Evolutionary conservation across 2,888 invertebrate species (phyloP), one percentile per base, ranked within the genome.

Genomic region (Heliconius erato): DNA sequence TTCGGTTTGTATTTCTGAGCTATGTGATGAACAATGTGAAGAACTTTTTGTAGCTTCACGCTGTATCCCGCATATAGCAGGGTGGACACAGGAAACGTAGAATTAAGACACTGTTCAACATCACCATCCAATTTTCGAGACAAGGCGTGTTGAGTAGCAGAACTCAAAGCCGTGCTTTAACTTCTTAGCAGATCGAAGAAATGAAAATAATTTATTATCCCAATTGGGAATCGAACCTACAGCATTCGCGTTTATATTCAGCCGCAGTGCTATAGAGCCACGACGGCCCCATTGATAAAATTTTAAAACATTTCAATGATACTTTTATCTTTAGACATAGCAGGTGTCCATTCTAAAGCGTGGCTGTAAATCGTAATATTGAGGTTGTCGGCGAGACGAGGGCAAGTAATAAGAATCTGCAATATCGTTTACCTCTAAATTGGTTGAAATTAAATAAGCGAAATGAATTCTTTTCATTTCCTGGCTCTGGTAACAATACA

Each of bases 321-420:
- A 9, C 23, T 23, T 59, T 23, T 59, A 23, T 59, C 59, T 23
- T 2, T 59, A 59, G 9, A 59, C 9, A 23, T 23, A 23, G 59
- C 23, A 59, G 59, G 59, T 59, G 23, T 23, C 59, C 19, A 59
- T 59, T 59, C 59, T 23, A 23, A 19, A 59, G 9, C 23, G 16
- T 5, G n/a, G 19, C 19, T 54, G 54, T 63, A n/a, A 23, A 83
- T 72, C 79, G 82, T 77, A 82, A 83, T 83, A 79, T 72, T n/a
- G 28, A 2, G 67, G 63, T 63, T n/a, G 63, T 12, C 63, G 54
- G n/a, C 63, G 63, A 63, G n/a, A 63, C 63, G 63, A 63, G 63
- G 63, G n/a, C 63, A n/a, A 63, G n/a, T 12, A 63, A 63, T 63
- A n/a, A 63, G n/a, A 63, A n/a, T 63, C 63, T 63, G 63, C 63